Percentiles rank a stretch among this genome's conserved stretches.
Conservation (phyloP, 2,797 vertebrate genomes). For the Sylvia borin region DNA sequence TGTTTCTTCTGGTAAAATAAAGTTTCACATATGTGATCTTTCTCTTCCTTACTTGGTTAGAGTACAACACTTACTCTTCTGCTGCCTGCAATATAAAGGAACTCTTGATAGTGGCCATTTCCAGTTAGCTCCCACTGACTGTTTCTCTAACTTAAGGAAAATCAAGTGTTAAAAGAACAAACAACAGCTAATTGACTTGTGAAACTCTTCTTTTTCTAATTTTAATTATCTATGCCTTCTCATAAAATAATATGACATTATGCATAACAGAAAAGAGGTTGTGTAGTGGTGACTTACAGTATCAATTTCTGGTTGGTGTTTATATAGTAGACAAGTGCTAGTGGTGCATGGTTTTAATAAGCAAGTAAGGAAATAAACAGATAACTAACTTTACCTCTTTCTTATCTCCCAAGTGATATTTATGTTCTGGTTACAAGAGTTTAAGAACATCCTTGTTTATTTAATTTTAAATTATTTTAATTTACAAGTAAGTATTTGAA, state of each 20-base stretch:
- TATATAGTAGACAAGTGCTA: not conserved
- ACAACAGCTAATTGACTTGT: conserved; percentile 62
- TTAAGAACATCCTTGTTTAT: not conserved
- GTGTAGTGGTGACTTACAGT: not conserved
- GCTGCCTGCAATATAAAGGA: conserved; percentile 76
- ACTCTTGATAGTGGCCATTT: conserved; percentile 36
- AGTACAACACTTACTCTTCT: not conserved
- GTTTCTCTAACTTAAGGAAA: conserved; percentile 75
- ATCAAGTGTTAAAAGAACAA: conserved; percentile 47
- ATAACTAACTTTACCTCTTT: not conserved
- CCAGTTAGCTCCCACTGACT: conserved; percentile 80
- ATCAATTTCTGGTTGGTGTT: not conserved
- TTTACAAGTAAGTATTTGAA: not conserved
- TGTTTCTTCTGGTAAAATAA: not conserved
- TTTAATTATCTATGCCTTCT: not conserved
- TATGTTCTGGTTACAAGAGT: not conserved
- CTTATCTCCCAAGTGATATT: not conserved
- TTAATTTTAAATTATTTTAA: not conserved
- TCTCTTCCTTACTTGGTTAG: not conserved
- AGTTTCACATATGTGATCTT: not conserved
- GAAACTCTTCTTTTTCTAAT: conserved; percentile 25
- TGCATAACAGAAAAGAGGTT: not conserved
- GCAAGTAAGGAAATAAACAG: not conserved
- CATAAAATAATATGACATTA: not conserved
- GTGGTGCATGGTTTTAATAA: not conserved